phyloP scores from a whole-genome alignment of 92 coral and sea anemone species.

The Zoanthus sociatus region DNA sequence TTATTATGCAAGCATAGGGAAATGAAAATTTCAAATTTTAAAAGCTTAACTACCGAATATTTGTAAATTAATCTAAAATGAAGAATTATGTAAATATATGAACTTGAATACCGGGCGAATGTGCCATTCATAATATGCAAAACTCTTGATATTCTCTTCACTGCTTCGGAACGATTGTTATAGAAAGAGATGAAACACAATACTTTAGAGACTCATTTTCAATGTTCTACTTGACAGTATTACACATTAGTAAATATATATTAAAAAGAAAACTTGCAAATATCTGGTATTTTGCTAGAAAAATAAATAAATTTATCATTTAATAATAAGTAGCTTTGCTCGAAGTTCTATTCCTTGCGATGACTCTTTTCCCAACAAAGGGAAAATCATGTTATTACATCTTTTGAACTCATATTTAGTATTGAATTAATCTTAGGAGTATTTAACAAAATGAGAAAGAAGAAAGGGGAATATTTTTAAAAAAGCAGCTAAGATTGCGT shows the following conservation, averaged over 20 bases:
- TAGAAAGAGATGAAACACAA: background rate
- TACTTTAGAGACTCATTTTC: background rate
- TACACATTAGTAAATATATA: background rate
- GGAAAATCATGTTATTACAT: background rate
- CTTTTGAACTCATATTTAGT: background rate
- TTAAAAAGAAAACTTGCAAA: background rate
- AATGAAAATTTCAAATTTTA: slow-evolving; percentile 10
- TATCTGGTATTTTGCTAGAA: slow-evolving; percentile 39
- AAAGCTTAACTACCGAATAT: slow-evolving; percentile 22
- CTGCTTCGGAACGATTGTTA: slow-evolving; percentile 7
- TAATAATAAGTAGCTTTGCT: slow-evolving; percentile 1
- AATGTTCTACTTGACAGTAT: background rate
- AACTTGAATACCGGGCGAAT: slow-evolving; percentile 39
- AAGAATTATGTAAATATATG: slow-evolving; percentile 33
- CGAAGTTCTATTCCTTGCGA: background rate
- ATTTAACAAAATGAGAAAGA: background rate
- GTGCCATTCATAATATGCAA: slow-evolving; percentile 42
- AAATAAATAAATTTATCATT: slow-evolving; percentile 21
- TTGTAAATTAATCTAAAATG: slow-evolving; percentile 41
- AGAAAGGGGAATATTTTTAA: background rate
- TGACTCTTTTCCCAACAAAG: background rate
- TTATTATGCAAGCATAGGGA: background rate
- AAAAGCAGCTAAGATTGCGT: background rate
- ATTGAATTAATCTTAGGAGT: background rate
- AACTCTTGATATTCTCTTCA: background rate